A percentile compares a stretch with the other conserved stretches of the same genome.
These are phyloP conservation scores for Melieria picta DNA, from an alignment of 2,888 invertebrate genomes.

Conservation along the genomic window DNA sequence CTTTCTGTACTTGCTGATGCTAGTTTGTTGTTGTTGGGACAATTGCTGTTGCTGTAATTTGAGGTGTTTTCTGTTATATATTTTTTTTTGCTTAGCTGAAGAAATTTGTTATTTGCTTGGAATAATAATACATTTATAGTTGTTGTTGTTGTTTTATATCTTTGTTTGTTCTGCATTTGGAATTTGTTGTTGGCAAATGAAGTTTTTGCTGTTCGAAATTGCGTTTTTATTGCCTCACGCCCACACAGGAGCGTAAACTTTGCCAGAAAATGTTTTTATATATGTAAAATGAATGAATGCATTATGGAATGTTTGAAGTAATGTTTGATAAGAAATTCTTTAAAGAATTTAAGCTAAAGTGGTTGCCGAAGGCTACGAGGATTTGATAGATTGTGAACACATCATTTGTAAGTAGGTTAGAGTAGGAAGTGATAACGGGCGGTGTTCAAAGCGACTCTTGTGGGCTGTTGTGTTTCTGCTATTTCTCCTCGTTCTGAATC, in stretches of 20 bases:
- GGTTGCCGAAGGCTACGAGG: too few species aligned
- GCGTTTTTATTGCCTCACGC: neutral
- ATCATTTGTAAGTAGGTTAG: too few species aligned
- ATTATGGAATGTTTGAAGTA: too few species aligned
- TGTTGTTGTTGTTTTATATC: neutral
- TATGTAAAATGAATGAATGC: neutral
- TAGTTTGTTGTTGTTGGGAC: neutral
- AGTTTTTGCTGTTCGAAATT: neutral
- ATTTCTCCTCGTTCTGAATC: too few species aligned
- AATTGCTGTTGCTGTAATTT: neutral
- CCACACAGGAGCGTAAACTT: neutral
- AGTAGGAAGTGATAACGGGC: too few species aligned
- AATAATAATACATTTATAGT: conserved; percentile 3
- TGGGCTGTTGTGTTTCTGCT: too few species aligned
- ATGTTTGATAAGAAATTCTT: too few species aligned
- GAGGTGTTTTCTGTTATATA: neutral
- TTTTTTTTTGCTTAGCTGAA: conserved; percentile 1
- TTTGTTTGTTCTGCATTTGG: neutral
- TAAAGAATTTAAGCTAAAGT: too few species aligned
- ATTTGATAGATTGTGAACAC: too few species aligned
- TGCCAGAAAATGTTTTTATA: too few species aligned
- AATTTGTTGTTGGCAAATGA: neutral
- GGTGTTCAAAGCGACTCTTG: too few species aligned
- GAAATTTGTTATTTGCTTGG: conserved; percentile 9
- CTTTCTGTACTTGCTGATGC: neutral